Percentiles rank a stretch among this genome's conserved stretches.
phyloP scores from a whole-genome alignment of 2,888 invertebrate species.

The Parasteatoda lunata region DNA sequence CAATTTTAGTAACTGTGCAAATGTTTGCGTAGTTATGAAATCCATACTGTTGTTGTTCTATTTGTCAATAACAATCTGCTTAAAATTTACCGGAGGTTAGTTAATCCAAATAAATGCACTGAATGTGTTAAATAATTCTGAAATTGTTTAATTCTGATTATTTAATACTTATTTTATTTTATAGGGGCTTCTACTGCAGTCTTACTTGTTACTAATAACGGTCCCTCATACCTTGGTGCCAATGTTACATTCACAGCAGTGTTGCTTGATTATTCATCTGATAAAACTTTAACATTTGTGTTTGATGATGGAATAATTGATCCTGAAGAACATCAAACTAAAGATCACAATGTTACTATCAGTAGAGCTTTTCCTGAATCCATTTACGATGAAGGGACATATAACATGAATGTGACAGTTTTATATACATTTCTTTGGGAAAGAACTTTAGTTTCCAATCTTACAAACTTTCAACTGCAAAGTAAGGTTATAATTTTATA shows the following conservation, averaged over 20 bases:
- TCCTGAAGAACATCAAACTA: neutral
- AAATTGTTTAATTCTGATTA: neutral
- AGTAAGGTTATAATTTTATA: slow-evolving; percentile 17
- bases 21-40: too few relatives aligned
- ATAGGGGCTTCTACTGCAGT: slow-evolving; percentile 1
- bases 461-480: slow-evolving; percentile 27
- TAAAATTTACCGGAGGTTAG: neutral
- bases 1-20: too few relatives aligned
- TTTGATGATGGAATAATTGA: slow-evolving; percentile 46
- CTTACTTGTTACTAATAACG: slow-evolving; percentile 78
- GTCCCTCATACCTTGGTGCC: slow-evolving; percentile 83
- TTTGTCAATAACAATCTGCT: too few relatives aligned
- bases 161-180: slow-evolving; percentile 11
- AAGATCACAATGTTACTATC: slow-evolving; percentile 12
- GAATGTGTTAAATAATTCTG: neutral
- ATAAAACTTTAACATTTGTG: slow-evolving; percentile 5
- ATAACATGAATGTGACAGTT: slow-evolving; percentile 51
- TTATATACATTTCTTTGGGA: neutral
- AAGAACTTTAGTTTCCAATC: slow-evolving; percentile 13
- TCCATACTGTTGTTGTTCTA: too few relatives aligned
- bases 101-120: neutral
- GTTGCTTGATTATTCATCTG: slow-evolving; percentile 72
- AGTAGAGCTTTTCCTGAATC: slow-evolving; percentile 14
- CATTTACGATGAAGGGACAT: slow-evolving; percentile 16
- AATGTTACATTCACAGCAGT: slow-evolving; percentile 82